Conservation (phyloP, 2,113 vertebrate genomes). For the Oryzias curvinotus region DNA sequence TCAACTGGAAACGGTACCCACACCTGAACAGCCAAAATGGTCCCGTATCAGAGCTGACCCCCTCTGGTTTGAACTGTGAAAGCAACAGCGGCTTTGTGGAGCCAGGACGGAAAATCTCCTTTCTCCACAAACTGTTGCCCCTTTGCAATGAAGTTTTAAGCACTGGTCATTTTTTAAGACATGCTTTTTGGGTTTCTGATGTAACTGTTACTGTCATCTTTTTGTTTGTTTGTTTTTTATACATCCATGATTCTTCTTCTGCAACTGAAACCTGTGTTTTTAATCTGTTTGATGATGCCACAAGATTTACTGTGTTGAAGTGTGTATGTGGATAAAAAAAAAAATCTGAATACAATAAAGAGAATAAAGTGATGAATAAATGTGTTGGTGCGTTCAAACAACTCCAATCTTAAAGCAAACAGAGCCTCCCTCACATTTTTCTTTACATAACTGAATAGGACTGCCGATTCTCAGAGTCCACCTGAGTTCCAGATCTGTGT, state of each 20-base stretch:
- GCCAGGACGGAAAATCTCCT: conserved; percentile 24
- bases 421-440: no score
- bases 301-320: conserved; percentile 62
- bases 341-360: conserved; percentile 65
- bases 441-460: no score
- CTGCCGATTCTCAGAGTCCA: no score
- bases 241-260: conserved; percentile 32
- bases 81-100: conserved; percentile 16
- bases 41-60: conserved; percentile 31
- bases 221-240: conserved; percentile 3
- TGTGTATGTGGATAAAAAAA: conserved; percentile 67
- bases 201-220: conserved; percentile 27
- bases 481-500: no score
- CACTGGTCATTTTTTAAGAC: conserved; percentile 11
- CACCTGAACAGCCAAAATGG: conserved; percentile 54
- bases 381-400: conserved; percentile 6
- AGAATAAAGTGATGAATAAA: conserved; percentile 50
- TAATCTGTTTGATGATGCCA: conserved; percentile 74
- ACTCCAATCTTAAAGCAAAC: no score
- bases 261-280: conserved; percentile 52
- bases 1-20: conserved; percentile 60
- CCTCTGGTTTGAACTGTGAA: conserved; percentile 70
- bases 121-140: conserved; percentile 22
- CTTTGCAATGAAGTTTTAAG: conserved; percentile 3
- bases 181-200: conserved; percentile 35